A percentile compares a stretch with the other conserved stretches of the same genome.
Evolutionary conservation across 2,797 vertebrate species (phyloP).

Genomic region (Trichosurus vulpecula): DNA sequence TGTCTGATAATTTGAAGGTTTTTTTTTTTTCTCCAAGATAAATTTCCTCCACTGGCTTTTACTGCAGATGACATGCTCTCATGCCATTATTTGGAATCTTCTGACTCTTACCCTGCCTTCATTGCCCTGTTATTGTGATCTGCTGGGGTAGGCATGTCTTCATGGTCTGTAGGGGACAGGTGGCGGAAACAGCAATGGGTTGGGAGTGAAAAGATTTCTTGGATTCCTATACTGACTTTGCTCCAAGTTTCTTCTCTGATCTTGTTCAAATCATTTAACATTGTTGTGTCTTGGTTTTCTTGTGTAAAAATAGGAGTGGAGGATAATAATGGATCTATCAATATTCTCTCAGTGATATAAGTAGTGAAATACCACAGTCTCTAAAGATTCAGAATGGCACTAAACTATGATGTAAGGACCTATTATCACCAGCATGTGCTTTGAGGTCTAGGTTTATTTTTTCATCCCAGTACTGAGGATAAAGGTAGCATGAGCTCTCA

Average conservation of each 20-base stretch:
- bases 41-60: background rate
- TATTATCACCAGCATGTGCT: background rate
- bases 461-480: background rate
- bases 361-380: background rate
- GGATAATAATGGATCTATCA: background rate
- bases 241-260: background rate
- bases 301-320: background rate
- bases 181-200: background rate
- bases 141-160: background rate
- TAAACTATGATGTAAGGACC: background rate
- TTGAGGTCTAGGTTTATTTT: background rate
- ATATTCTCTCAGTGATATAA: background rate
- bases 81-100: background rate
- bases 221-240: background rate
- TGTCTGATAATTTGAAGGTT: background rate
- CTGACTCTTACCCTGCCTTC: background rate
- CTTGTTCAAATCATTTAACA: too few relatives aligned
- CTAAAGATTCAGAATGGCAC: background rate
- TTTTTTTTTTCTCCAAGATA: background rate
- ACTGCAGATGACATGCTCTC: too few relatives aligned
- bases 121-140: background rate
- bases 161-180: too few relatives aligned
- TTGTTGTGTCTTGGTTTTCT: background rate
- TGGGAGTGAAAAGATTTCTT: background rate
- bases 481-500: background rate